Conservation (phyloP, 37 sponge, comb jelly and placozoan genomes). For the Oopsacas minuta region DNA sequence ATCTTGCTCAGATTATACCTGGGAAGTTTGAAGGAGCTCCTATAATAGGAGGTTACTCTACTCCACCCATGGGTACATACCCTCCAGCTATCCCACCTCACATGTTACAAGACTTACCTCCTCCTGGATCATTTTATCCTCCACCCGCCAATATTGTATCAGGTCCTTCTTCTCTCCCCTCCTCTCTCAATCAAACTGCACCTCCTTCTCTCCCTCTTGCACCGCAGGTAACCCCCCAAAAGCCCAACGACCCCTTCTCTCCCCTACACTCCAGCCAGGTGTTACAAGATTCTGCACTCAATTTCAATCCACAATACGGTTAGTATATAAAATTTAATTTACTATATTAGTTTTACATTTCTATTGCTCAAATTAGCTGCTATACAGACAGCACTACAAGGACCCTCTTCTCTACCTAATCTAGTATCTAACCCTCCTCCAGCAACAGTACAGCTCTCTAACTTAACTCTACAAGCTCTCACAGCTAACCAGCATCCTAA, state of each 20-base stretch:
- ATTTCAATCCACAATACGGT: background rate
- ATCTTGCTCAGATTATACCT: conserved; percentile 14
- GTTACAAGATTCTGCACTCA: background rate
- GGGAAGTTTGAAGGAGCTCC: background rate
- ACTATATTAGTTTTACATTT: background rate
- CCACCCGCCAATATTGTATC: background rate
- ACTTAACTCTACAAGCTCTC: background rate
- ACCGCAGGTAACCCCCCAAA: background rate
- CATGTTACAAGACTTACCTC: background rate
- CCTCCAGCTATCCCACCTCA: background rate
- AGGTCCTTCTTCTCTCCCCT: background rate
- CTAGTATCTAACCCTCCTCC: background rate
- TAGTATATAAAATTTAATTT: background rate
- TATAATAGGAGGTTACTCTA: background rate
- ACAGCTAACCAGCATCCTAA: background rate
- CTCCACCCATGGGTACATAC: background rate
- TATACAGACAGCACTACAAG: background rate
- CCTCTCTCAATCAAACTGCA: background rate
- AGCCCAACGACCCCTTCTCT: background rate
- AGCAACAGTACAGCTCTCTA: too few species aligned
- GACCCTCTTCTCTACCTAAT: background rate
- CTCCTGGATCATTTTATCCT: background rate
- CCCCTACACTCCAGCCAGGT: conserved; percentile 3
- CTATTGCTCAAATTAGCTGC: background rate
- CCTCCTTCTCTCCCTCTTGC: background rate